A percentile compares a stretch with the other conserved stretches of the same genome.
Evolutionary conservation across 2,888 invertebrate species (phyloP).

Genomic region (Mesorhabditis spiculigera): DNA sequence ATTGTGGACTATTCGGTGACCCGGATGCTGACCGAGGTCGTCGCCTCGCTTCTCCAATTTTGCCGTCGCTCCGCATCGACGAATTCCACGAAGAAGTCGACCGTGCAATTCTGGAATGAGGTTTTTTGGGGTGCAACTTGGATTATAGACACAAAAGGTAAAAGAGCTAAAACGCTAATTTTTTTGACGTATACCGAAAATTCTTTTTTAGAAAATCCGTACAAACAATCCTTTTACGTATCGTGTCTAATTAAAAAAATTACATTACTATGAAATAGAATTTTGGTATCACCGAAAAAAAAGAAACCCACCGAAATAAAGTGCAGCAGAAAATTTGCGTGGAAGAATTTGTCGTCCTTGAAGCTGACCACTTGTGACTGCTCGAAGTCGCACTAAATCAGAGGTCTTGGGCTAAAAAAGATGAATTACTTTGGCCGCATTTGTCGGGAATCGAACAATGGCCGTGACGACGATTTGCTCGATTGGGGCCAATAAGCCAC

Average conservation of each 20-base stretch:
- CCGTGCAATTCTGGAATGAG: neutral
- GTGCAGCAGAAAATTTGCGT: constrained; percentile 1
- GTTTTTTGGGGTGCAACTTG: neutral
- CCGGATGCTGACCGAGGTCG: neutral
- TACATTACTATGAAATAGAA: too few species aligned
- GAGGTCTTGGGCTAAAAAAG: neutral
- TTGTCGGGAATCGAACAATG: neutral
- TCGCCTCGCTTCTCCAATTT: constrained; percentile 6
- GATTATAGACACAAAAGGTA: too few species aligned
- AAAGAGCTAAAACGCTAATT: too few species aligned
- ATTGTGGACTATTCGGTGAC: neutral
- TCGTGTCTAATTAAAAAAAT: too few species aligned
- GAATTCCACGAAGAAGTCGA: constrained; percentile 1
- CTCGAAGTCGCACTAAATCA: neutral
- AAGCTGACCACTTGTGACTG: constrained; percentile 3
- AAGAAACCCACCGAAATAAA: neutral
- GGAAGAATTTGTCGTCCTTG: neutral
- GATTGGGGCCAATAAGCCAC: neutral
- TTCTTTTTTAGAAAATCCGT: too few species aligned
- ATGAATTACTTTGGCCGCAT: neutral
- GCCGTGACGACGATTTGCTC: constrained; percentile 1
- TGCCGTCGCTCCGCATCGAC: constrained; percentile 3
- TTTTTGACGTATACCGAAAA: too few species aligned
- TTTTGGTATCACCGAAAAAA: neutral
- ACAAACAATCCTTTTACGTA: too few species aligned